Evolutionary conservation across 2,888 invertebrate genomes (phyloP), one percentile per base, ranked within the genome.

Genomic region (Lasioglossum figueresi): DNA sequence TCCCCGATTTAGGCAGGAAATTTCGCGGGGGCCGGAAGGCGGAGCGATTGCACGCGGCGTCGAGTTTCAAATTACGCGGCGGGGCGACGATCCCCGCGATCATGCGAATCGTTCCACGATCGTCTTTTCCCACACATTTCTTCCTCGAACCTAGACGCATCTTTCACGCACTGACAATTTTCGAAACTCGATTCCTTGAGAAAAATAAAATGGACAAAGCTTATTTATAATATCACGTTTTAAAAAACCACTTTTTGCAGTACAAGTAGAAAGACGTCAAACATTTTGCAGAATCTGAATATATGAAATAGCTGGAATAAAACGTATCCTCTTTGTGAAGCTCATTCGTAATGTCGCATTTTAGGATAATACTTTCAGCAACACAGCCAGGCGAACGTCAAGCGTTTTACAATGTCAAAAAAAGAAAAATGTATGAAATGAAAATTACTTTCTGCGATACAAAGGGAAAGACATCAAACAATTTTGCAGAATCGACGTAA

Each of bases 1-100:
- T 80, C 88, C 84, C 79, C 79, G 79, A 89, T 88, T 89, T 89
- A 82, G 86, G 77, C 79, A 82, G 89, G 82, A 89, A 89, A 89
- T 88, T 89, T 85, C 83, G 70, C 74, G 78, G 68, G 31, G 72
- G 79, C 37, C 75, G 84, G 66, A 76, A 45, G 59, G 37, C 56
- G 73, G 59, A 56, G 63, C 27, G 78, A 66, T 45, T 76, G 68
- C 71, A 34, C 66, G 77, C 43, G 75, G 79, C 34, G 75, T 45
- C 75, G 79, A 34, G 52, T 66, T 40, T 70, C 48, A 52, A 84
- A 79, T 83, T 79, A 72, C 71, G 40, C 59, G 48, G 31, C 31
- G 34, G 10, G 19, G 4, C 73, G 48, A n/a, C 70, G 14, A 23
- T 40, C 37, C 23, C 12, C 37, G 23, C 12, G n/a, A 12, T 10